Base-by-base conservation (phyloP, 2,113 vertebrate genomes). In the Cottus gobio region DNA sequence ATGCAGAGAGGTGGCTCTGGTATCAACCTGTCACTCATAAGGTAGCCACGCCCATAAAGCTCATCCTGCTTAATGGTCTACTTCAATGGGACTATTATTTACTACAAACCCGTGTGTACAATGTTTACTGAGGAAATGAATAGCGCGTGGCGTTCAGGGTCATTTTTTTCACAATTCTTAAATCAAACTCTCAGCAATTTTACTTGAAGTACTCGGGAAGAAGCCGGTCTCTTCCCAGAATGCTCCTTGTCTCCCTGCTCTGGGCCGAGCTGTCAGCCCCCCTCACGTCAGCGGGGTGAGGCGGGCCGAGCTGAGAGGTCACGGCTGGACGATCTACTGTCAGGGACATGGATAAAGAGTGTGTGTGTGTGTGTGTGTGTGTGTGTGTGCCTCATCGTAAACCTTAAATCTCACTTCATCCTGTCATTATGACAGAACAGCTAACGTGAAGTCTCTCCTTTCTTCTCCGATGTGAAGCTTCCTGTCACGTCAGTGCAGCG, bases 251-350 rank as follows among this genome's bases (percentile, higher is more conserved):
- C 77, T 77, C 77, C 56, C 79, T 61, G 82, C 77, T 58, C 81
- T 70, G 85, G 84, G 84, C 30, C 54, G 36, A 44, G 34, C 83
- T 92, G 93, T 92, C 92, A 89, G 83, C 77, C 75, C 3, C 5
- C 60, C 78, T 92, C 80, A 90, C 87, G 64, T 93, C 90, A 92
- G 82, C 54, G 0, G 63, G 71, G 58, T 71, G 77, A 63, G 71
- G 71, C 31, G 42, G 83, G 70, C 79, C 31, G 60, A 83, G 82
- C 83, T 56, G 60, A 82, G 89, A 88, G 87, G 92, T 92, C 88
- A 86, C 37, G 65, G 60, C 82, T 70, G 81, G 76, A 89, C 83
- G 57, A 12, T 69, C 68, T n/a, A 70, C 85, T 58, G 82, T 81
- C 85, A 80, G 72, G 77, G 46, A 46, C 34, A 30, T 39, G 52